Evolutionary conservation across 2,113 vertebrate species (phyloP).

Genomic region (Chascanopsetta lugubris): DNA sequence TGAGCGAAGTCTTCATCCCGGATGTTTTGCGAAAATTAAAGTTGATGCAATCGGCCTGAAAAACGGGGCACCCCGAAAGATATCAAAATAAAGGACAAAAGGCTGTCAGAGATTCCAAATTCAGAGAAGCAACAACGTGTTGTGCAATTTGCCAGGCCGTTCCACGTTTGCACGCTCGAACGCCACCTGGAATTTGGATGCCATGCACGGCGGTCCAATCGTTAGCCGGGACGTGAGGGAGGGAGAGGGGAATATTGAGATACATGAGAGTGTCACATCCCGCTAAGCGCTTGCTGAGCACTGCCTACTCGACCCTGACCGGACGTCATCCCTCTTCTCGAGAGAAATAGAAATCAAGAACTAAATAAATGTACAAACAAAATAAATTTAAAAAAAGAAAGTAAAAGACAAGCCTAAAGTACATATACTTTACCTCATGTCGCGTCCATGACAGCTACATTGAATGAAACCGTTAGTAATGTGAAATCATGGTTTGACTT

Average conservation of each 20-base stretch:
- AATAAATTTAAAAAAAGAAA: slow-evolving; percentile 37
- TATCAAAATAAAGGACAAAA: slow-evolving; percentile 18
- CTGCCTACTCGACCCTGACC: slow-evolving; percentile 44
- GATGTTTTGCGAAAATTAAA: slow-evolving; percentile 72
- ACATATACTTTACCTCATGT: slow-evolving; percentile 62
- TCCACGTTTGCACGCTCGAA: slow-evolving; percentile 52
- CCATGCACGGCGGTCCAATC: slow-evolving; percentile 58
- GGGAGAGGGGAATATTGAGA: slow-evolving; percentile 38
- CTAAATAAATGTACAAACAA: slow-evolving; percentile 36
- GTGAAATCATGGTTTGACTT: slow-evolving; percentile 70
- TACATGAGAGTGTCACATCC: slow-evolving; percentile 48
- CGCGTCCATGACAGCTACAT: slow-evolving; percentile 70
- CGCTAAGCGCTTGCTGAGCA: slow-evolving; percentile 44
- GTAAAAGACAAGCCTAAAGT: slow-evolving; percentile 46
- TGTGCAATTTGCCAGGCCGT: slow-evolving; percentile 51
- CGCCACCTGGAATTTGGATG: slow-evolving; percentile 58
- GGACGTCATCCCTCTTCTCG: slow-evolving; percentile 34
- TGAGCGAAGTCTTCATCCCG: slow-evolving; percentile 79
- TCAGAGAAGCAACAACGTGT: slow-evolving; percentile 36
- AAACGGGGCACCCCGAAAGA: slow-evolving; percentile 4
- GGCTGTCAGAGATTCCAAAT: slow-evolving; percentile 46
- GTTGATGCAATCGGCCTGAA: slow-evolving; percentile 77
- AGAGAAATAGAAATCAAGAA: slow-evolving; percentile 41
- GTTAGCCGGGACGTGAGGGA: slow-evolving; percentile 50
- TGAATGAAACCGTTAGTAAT: slow-evolving; percentile 58